Conservation (phyloP, 1,140 invertebrate species). For the Drosophila littoralis region DNA sequence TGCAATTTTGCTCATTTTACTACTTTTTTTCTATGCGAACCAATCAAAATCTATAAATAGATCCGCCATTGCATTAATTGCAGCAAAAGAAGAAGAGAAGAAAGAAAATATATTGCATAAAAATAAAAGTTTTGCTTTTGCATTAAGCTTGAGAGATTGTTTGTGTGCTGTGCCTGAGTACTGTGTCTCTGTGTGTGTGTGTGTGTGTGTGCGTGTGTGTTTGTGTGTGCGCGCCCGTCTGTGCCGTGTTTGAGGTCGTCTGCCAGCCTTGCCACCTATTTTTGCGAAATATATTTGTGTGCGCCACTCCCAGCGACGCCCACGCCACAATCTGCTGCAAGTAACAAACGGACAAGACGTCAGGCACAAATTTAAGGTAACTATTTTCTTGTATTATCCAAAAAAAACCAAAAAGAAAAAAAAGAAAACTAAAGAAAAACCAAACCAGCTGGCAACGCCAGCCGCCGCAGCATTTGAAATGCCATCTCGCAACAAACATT, state of each 20-base stretch:
- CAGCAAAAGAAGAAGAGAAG: not conserved
- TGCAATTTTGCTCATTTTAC: constrained; percentile 21
- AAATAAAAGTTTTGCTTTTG: constrained; percentile 20
- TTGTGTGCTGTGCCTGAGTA: constrained; percentile 8
- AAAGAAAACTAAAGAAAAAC: not conserved
- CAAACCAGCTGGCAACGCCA: constrained; percentile 32
- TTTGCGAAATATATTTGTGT: constrained; percentile 4
- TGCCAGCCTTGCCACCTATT: constrained; percentile 61
- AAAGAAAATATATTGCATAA: constrained; percentile 7
- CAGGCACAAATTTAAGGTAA: constrained; percentile 20
- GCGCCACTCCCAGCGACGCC: constrained; percentile 16
- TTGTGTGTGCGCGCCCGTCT: constrained; percentile 32
- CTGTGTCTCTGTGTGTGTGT: not conserved
- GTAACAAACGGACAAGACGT: constrained; percentile 33
- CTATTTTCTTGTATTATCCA: constrained; percentile 2
- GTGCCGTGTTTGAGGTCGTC: constrained; percentile 46
- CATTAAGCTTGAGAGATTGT: constrained; percentile 21
- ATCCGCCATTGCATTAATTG: constrained; percentile 18
- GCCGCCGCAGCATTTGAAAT: constrained; percentile 2
- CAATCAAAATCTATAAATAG: constrained; percentile 27
- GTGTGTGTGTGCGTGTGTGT: constrained; percentile 5
- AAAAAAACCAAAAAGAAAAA: not conserved
- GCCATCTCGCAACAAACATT: constrained; percentile 7
- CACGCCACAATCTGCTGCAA: constrained; percentile 22
- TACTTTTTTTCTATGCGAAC: constrained; percentile 15